A percentile compares a stretch with the other conserved stretches of the same genome.
phyloP scores from a whole-genome alignment of 2,888 invertebrate species.

The Autographa pulchrina region DNA sequence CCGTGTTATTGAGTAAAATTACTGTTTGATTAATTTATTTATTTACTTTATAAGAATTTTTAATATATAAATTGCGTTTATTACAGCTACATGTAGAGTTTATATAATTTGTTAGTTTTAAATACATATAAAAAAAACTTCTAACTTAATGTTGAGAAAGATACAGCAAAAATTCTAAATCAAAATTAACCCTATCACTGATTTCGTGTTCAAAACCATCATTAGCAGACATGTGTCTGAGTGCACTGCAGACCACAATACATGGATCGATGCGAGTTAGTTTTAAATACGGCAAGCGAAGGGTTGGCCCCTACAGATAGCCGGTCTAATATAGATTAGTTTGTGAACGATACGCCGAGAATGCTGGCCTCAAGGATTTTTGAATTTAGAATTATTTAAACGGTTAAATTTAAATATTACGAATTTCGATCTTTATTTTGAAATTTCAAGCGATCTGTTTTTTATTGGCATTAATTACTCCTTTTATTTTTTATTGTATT shows the following conservation, averaged over 20 bases:
- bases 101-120: too few relatives aligned
- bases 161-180: neutral
- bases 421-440: too few relatives aligned
- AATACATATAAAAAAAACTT: neutral
- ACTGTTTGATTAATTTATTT: neutral
- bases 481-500: neutral
- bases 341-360: conserved; percentile 54
- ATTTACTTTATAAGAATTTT: too few relatives aligned
- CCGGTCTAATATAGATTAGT: conserved; percentile 57
- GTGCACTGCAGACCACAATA: conserved; percentile 59
- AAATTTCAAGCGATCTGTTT: too few relatives aligned
- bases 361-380: conserved; percentile 39
- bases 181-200: conserved; percentile 9
- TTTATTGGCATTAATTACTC: too few relatives aligned
- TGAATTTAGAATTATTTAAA: conserved; percentile 1
- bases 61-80: too few relatives aligned
- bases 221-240: conserved; percentile 54
- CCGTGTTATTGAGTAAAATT: neutral
- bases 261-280: conserved; percentile 77
- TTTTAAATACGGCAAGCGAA: conserved; percentile 81
- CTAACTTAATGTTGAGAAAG: neutral
- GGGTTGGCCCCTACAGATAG: conserved; percentile 76
- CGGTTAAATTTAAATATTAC: neutral
- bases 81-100: too few relatives aligned
- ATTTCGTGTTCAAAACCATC: conserved; percentile 27